Evolutionary conservation across 2,888 invertebrate genomes (phyloP), one percentile per base, ranked within the genome.

Genomic region (Monochamus alternatus): DNA sequence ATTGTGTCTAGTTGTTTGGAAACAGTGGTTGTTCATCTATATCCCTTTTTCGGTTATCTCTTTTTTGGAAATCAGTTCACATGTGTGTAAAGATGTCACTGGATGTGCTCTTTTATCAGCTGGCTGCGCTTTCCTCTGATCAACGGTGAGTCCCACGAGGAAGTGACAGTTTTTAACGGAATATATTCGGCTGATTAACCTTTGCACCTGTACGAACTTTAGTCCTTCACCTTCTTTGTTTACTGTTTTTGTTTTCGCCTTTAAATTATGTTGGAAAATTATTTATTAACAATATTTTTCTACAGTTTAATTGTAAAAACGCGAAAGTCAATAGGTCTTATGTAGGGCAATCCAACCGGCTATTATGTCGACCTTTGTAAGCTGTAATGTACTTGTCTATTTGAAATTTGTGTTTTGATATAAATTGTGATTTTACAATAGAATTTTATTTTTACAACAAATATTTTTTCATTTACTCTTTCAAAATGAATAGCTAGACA

Each of bases 61-160:
- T 58, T 38, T 58, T 60, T 30, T 4, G 5, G 44, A 10, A 47
- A 58, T 5, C 9, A 65, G 14, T 32, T 59, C 8, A 43, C 32
- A 67, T 44, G 44, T 67, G 52, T 31, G 60, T 14, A 22, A 81
- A 74, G 68, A 77, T 80, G 75, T 75, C 78, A 60, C 67, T 81
- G 55, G 80, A 77, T 59, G 72, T 76, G 52, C 68, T 80, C 64
- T 78, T 76, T 74, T 77, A 76, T 76, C 80, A 80, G 72, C 67
- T 80, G 68, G 80, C 77, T 22, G 77, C 77, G 32, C 73, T 80
- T n/a, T 77, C 78, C 31, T 76, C 76, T 2, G 74, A 75, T 12
- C 14, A 66, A 52, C 64, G 71, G 71, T 71, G 63, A 71, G 58
- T 67, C 7, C 32, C 55, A 30, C 47, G 31, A 60, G 55, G 68